phyloP scores from a whole-genome alignment of 2,113 vertebrate genomes.

The Rallus limicola region DNA sequence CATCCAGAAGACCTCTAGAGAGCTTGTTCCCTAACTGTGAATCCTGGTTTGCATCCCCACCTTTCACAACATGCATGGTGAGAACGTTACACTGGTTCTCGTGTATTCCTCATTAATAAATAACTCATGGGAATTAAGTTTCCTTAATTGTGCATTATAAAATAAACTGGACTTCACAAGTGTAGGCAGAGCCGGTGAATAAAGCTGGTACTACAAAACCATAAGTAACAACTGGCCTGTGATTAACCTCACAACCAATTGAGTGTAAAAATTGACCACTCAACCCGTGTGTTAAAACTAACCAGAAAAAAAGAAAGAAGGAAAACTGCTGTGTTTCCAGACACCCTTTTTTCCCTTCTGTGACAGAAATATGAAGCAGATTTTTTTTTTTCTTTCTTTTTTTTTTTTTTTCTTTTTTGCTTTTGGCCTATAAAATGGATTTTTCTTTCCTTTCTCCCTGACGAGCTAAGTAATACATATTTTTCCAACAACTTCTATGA shows the following conservation, averaged over 20 bases:
- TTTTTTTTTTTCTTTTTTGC: background rate
- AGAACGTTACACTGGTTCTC: slow-evolving; percentile 80
- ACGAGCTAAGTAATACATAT: background rate
- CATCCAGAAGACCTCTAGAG: slow-evolving; percentile 78
- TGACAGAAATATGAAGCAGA: background rate
- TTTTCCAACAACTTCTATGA: background rate
- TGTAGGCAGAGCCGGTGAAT: slow-evolving; percentile 67
- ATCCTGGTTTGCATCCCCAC: slow-evolving; percentile 28
- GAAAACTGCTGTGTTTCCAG: background rate
- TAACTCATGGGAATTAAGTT: slow-evolving; percentile 79
- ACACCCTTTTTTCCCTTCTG: background rate
- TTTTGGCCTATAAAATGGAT: background rate
- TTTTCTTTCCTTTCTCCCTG: background rate
- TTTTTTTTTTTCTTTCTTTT: background rate
- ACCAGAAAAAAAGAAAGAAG: background rate
- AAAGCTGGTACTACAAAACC: slow-evolving; percentile 75
- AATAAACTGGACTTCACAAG: slow-evolving; percentile 75
- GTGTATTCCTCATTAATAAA: slow-evolving; percentile 84
- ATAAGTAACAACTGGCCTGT: slow-evolving; percentile 75
- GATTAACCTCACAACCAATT: slow-evolving; percentile 81
- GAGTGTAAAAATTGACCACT: slow-evolving; percentile 76
- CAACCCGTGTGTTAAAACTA: slow-evolving; percentile 64
- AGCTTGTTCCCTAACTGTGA: slow-evolving; percentile 71
- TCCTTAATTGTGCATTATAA: slow-evolving; percentile 77
- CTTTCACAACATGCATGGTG: slow-evolving; percentile 60